Evolutionary conservation across 2,888 invertebrate species (phyloP).

Genomic region (Agrochola lychnidis): DNA sequence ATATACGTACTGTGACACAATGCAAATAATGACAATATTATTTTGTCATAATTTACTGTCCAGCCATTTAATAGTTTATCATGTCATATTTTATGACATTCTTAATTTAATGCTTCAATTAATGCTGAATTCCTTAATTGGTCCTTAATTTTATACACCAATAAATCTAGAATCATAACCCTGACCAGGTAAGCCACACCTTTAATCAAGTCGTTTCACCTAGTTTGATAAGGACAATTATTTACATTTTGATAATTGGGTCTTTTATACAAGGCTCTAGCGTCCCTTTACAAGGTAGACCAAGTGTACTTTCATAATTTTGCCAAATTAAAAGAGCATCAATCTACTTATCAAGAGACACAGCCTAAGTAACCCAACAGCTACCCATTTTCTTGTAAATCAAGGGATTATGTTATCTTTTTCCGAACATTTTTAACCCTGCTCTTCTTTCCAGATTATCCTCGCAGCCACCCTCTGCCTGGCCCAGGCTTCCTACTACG

Average conservation of each 20-base stretch:
- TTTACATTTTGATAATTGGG: not conserved
- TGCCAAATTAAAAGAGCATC: not conserved
- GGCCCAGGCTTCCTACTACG: slow-evolving; percentile 90
- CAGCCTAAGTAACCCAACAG: not conserved
- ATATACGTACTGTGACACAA: not conserved
- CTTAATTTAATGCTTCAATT: slow-evolving; percentile 16
- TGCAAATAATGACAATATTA: not conserved
- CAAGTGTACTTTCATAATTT: not conserved
- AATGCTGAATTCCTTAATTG: slow-evolving; percentile 7
- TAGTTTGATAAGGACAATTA: not conserved
- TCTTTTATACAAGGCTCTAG: not conserved
- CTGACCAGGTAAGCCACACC: not conserved
- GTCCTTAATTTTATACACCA: slow-evolving; percentile 24
- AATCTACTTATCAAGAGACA: not conserved
- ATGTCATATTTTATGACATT: slow-evolving; percentile 16
- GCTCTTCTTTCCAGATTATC: slow-evolving; percentile 81
- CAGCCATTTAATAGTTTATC: not conserved
- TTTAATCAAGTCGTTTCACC: not conserved
- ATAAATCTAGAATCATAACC: slow-evolving; percentile 14
- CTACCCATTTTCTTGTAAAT: not conserved
- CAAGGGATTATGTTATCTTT: not conserved
- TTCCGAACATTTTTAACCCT: not conserved
- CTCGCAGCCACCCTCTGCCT: slow-evolving; percentile 87
- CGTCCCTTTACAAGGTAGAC: not conserved
- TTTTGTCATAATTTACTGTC: slow-evolving; percentile 10